These are phyloP conservation scores for Eonycteris spelaea DNA, from an alignment of 2,113 vertebrate genomes.

Conservation along the genomic window DNA sequence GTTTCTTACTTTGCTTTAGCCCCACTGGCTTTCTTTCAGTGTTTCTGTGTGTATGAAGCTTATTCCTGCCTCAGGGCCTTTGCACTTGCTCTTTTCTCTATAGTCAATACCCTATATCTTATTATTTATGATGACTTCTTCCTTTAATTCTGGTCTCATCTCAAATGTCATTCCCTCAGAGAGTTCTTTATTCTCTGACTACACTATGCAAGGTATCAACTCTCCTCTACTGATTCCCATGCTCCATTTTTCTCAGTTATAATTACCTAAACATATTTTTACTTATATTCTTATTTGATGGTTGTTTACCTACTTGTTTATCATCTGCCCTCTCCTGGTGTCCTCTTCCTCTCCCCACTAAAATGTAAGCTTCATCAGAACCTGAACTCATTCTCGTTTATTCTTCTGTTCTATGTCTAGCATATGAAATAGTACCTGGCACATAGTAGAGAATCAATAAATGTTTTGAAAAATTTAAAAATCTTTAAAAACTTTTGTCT, in stretches of 20 bases:
- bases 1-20: not conserved
- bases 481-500: not conserved
- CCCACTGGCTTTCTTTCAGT: not conserved
- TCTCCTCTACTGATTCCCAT: not conserved
- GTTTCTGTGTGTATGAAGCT: not conserved
- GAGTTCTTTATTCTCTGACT: not conserved
- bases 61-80: not conserved
- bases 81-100: not conserved
- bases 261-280: not conserved
- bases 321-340: not conserved
- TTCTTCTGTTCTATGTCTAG: not conserved
- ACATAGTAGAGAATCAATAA: not conserved
- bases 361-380: not conserved
- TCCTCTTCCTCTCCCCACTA: not conserved
- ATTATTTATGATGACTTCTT: not conserved
- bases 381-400: not conserved
- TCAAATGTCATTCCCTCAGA: not conserved
- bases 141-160: not conserved
- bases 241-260: not conserved
- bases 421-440: accelerated
- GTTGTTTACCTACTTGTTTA: not conserved
- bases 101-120: not conserved
- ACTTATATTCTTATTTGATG: not conserved
- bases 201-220: not conserved
- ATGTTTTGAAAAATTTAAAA: not conserved